Base-by-base conservation (phyloP, 2,797 vertebrate genomes). In the Cetoscarus ocellatus region DNA sequence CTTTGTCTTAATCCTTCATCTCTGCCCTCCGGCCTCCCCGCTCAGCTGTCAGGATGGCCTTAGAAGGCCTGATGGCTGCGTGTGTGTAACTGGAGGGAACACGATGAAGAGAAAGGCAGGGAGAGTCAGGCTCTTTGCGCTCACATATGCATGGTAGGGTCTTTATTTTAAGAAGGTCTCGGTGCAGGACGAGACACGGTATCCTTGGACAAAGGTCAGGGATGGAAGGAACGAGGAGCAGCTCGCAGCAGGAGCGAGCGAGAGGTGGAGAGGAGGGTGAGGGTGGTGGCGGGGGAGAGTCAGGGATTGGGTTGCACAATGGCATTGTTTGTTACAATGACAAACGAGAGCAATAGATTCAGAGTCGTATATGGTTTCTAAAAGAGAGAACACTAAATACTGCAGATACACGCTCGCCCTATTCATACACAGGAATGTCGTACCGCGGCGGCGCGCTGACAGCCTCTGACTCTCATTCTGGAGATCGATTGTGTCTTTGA, bases 31-130 rank as follows among this genome's bases (percentile, higher is more conserved):
- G 74, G 79, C 82, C 86, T 88, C 80, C 68, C 73, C 82, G 77
- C 59, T 83, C 91, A 94, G 91, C 92, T 93, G 92, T 89, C 88
- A 86, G 78, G 79, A 83, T 92, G 82, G 90, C 94, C 91, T 88
- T 93, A 94, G 86, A 95, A 93, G 90, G 92, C 72, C 73, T 76
- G 84, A 66, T 19, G 56, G 62, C 64, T 54, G 10, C 40, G 38
- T 65, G 55, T 55, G 44, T 48, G 52, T 63, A 51, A 44, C 69
- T 5, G 48, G 47, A 74, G 74, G 36, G 56, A 39, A 42, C 34
- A 77, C 67, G 67, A 75, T 27, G 77, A 54, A 72, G 27, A 72
- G 74, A 74, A 70, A 61, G 66, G 66, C 67, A 74, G 67, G 54
- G 73, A 50, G 71, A 18, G 64, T 10, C 59, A 50, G 70, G 15